Percentiles rank a stretch among this genome's conserved stretches.
These are phyloP conservation scores for Gymnothorax reevesii DNA, from an alignment of 2,797 vertebrate genomes.

Conservation along the genomic window DNA sequence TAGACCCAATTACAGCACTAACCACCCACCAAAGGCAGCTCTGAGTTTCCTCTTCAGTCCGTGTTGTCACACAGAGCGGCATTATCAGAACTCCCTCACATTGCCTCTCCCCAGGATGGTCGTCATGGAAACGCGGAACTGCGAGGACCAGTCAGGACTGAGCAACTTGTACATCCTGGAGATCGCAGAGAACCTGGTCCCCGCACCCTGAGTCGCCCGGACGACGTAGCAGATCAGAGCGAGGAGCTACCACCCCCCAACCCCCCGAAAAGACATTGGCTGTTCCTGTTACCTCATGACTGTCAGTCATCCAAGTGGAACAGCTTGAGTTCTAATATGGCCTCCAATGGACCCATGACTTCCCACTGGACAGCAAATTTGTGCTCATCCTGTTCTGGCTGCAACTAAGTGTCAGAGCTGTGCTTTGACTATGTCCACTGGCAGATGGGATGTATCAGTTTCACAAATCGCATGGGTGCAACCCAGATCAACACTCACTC, in stretches of 20 bases:
- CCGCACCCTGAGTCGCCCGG: slow-evolving; percentile 56
- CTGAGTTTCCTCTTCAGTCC: not conserved
- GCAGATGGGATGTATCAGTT: not conserved
- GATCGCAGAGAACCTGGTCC: slow-evolving; percentile 64
- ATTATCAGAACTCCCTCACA: not conserved
- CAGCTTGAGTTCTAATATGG: not conserved
- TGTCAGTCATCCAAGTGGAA: not conserved
- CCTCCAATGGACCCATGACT: not conserved
- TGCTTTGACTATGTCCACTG: not conserved
- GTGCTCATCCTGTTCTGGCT: not conserved
- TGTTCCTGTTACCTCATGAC: not conserved
- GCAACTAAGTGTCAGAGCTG: not conserved
- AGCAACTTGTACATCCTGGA: slow-evolving; percentile 86
- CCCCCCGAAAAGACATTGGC: not conserved
- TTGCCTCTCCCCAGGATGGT: slow-evolving; percentile 69
- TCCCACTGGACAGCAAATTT: not conserved
- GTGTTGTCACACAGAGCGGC: not conserved
- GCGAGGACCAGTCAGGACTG: slow-evolving; percentile 70
- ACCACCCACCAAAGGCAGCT: not conserved
- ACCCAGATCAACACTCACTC: not conserved
- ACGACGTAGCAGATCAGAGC: slow-evolving; percentile 33
- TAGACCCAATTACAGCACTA: not conserved
- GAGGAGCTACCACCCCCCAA: too few relatives aligned
- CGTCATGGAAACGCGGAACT: slow-evolving; percentile 77
- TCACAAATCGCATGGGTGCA: not conserved